Percentiles rank a stretch among this genome's conserved stretches.
Evolutionary conservation across 2,113 vertebrate genomes (phyloP).

Genomic region (Dasypus novemcinctus): DNA sequence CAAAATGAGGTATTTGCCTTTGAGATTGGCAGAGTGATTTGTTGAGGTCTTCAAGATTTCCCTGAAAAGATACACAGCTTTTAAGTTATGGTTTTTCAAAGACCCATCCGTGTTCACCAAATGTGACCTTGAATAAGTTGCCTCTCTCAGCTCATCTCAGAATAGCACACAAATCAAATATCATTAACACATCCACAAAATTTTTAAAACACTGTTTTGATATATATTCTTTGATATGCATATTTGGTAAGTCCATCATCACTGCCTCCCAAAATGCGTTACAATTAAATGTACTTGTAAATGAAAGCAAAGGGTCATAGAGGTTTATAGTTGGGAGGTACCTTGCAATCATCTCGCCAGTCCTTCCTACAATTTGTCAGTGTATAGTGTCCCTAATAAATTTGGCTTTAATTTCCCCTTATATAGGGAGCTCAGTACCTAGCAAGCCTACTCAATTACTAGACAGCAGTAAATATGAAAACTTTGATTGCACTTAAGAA

Average conservation of each 20-base stretch:
- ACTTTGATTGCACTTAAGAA: background rate
- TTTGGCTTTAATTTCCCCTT: slow-evolving; percentile 35
- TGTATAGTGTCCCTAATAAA: background rate
- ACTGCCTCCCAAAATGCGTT: slow-evolving; percentile 34
- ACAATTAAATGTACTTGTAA: slow-evolving; percentile 57
- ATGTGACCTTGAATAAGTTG: slow-evolving; percentile 48
- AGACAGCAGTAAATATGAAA: slow-evolving; percentile 5
- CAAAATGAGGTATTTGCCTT: slow-evolving; percentile 42
- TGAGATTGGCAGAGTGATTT: slow-evolving; percentile 31
- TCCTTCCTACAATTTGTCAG: slow-evolving; percentile 20
- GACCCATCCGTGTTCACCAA: background rate
- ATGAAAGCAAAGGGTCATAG: slow-evolving; percentile 59
- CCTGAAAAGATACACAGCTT: background rate
- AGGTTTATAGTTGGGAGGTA: slow-evolving; percentile 36
- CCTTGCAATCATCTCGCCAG: slow-evolving; percentile 60
- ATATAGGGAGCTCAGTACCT: slow-evolving; percentile 9
- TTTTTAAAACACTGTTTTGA: slow-evolving; percentile 52
- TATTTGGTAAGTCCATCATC: slow-evolving; percentile 19
- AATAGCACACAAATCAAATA: slow-evolving; percentile 51
- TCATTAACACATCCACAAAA: background rate
- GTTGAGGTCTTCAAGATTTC: background rate
- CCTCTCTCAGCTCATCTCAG: slow-evolving; percentile 46
- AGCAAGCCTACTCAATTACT: slow-evolving; percentile 16
- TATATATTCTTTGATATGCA: slow-evolving; percentile 24
- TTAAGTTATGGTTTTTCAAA: slow-evolving; percentile 36